phyloP scores from a whole-genome alignment of 1,140 invertebrate genomes.

The Ganaspis sp. region DNA sequence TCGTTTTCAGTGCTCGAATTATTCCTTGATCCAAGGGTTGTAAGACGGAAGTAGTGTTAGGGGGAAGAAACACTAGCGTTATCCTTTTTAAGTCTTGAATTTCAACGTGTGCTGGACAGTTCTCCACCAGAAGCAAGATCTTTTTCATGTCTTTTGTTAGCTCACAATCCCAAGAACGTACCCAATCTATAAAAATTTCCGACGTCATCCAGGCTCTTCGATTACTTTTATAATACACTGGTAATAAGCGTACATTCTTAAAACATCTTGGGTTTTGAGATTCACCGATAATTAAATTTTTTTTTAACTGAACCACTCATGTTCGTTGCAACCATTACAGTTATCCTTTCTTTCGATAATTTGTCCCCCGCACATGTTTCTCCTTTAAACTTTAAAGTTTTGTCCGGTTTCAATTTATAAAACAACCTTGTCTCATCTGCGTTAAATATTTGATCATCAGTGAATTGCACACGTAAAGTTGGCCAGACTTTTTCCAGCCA shows the following conservation, averaged over 20 bases:
- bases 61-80: neutral
- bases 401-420: neutral
- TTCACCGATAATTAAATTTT: too few species aligned
- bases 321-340: too few species aligned
- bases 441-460: neutral
- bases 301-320: too few species aligned
- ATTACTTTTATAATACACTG: neutral
- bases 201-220: neutral
- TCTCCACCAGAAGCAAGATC: neutral
- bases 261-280: too few species aligned
- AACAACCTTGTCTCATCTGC: neutral
- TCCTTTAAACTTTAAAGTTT: constrained; percentile 33
- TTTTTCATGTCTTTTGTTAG: neutral
- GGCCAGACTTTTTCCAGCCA: neutral
- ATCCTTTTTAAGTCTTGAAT: neutral
- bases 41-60: neutral
- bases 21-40: neutral
- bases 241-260: neutral
- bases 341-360: neutral
- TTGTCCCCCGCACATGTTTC: neutral
- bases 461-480: constrained; percentile 13
- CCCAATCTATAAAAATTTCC: neutral
- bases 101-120: neutral
- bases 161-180: neutral
- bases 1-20: neutral